A percentile compares a stretch with the other conserved stretches of the same genome.
phyloP scores from a whole-genome alignment of 30 jellyfish, hydroid and myxozoan genomes.

The Sanderia malayensis region DNA sequence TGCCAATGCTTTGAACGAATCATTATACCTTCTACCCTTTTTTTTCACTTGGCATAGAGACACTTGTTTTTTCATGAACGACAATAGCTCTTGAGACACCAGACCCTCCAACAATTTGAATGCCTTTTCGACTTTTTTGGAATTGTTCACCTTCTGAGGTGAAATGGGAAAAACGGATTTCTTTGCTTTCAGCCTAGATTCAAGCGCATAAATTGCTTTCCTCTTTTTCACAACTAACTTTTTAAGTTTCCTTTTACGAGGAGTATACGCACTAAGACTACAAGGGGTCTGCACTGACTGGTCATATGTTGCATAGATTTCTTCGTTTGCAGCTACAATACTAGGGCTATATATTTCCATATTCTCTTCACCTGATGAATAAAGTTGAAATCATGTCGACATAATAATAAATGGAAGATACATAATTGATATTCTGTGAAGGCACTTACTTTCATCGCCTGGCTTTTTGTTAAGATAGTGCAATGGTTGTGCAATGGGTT shows the following conservation, averaged over 20 bases:
- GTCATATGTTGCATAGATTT: background rate
- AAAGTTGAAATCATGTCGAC: too few species aligned
- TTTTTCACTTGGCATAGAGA: background rate
- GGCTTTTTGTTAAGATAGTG: too few species aligned
- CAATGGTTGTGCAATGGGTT: too few species aligned
- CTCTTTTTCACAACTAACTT: too few species aligned
- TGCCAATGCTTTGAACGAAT: conserved; percentile 22
- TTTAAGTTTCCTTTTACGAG: background rate
- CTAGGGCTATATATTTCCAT: too few species aligned
- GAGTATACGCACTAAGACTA: background rate
- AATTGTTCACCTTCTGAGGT: background rate
- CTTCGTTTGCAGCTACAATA: background rate
- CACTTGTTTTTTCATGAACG: conserved; percentile 7
- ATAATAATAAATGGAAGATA: too few species aligned
- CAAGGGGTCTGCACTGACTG: background rate
- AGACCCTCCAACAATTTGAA: conserved; percentile 20
- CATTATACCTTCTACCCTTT: conserved; percentile 11
- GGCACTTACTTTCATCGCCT: too few species aligned
- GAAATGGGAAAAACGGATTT: background rate
- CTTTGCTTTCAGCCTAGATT: background rate
- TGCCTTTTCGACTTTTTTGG: conserved; percentile 7
- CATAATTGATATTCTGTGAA: too few species aligned
- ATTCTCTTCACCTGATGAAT: too few species aligned
- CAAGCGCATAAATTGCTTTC: background rate
- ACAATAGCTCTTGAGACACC: conserved; percentile 13